Conservation (phyloP, 1,140 invertebrate species). For the Drosophila arawakana region DNA sequence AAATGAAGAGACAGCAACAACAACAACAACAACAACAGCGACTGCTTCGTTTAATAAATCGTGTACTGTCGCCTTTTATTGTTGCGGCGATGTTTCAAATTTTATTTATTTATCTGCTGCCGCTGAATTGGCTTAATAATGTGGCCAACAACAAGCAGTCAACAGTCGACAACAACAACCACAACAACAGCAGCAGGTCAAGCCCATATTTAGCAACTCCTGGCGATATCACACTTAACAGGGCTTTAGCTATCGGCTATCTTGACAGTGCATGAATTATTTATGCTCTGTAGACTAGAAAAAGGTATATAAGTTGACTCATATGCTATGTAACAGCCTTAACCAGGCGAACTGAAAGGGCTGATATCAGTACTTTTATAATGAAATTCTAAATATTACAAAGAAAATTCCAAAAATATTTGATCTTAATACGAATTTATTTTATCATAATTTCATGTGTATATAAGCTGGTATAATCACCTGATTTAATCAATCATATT, state of each 20-base stretch:
- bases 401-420: neutral
- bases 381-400: neutral
- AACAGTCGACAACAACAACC: conserved; percentile 36
- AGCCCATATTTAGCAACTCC: conserved; percentile 76
- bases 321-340: neutral
- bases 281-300: conserved; percentile 36
- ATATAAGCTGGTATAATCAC: no score
- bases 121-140: conserved; percentile 81
- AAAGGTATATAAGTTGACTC: conserved; percentile 6
- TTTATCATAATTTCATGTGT: no score
- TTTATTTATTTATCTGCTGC: conserved; percentile 83
- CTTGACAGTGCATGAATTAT: conserved; percentile 72
- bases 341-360: no score
- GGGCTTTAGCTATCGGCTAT: conserved; percentile 67
- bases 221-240: conserved; percentile 74
- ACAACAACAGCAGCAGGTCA: conserved; percentile 60
- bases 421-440: no score
- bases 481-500: no score
- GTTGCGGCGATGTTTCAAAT: conserved; percentile 82
- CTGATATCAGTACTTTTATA: neutral
- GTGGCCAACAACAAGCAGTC: conserved; percentile 58
- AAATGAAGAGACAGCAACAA: conserved; percentile 24
- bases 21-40: conserved; percentile 35
- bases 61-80: conserved; percentile 82
- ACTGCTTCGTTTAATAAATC: conserved; percentile 75